Evolutionary conservation across 2,888 invertebrate genomes (phyloP).

Genomic region (Apamea sordens): DNA sequence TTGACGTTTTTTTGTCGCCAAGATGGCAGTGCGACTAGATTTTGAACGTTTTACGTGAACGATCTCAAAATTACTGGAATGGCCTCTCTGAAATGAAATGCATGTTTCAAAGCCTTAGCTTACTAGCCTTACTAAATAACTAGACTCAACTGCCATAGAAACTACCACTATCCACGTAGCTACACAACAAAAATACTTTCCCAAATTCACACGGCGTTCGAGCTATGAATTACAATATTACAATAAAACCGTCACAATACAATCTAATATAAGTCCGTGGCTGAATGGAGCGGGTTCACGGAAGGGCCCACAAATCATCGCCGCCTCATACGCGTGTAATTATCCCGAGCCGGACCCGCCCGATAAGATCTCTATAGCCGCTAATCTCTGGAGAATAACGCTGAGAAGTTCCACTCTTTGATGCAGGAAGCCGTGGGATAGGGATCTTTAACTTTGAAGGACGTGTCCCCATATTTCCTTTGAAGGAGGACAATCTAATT

Average conservation of each 20-base stretch:
- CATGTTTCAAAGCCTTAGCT: background rate
- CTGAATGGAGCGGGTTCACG: constrained; percentile 73
- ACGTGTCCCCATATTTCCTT: background rate
- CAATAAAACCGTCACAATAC: constrained; percentile 60
- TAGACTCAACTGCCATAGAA: background rate
- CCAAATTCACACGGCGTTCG: constrained; percentile 56
- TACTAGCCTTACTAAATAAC: background rate
- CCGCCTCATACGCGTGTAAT: constrained; percentile 78
- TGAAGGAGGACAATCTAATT: background rate
- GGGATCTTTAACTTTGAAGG: background rate
- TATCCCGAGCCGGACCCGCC: constrained; percentile 73
- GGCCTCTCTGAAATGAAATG: background rate
- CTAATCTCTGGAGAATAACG: constrained; percentile 41
- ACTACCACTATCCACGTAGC: background rate
- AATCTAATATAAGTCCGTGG: constrained; percentile 54
- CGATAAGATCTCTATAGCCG: constrained; percentile 80
- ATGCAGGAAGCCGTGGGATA: constrained; percentile 6
- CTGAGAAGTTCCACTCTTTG: constrained; percentile 44
- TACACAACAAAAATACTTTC: constrained; percentile 28
- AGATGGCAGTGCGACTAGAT: no score
- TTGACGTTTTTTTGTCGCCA: no score
- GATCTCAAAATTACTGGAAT: no score
- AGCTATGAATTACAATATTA: constrained; percentile 57
- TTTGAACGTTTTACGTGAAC: no score
- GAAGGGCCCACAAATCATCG: constrained; percentile 79